Base-by-base conservation (phyloP, 2,888 invertebrate genomes). In the Pandemis cinnamomeana region DNA sequence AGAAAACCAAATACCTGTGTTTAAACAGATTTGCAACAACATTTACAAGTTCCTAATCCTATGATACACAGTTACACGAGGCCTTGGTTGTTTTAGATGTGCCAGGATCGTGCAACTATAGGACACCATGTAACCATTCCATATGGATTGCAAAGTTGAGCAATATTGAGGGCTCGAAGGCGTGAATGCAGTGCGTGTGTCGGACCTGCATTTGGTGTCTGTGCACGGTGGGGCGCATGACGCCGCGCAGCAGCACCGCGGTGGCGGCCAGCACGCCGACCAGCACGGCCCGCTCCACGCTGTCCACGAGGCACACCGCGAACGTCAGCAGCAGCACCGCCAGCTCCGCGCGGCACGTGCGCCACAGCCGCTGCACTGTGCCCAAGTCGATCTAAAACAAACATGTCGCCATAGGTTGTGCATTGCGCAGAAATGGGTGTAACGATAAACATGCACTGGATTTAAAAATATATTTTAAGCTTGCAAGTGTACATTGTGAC, bases 221-320 rank as follows among this genome's bases (percentile, higher is more conserved):
- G 67, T 84, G 81, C 63, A 95, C 84, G 8, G 83, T 88, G 27
- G 97, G 97, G 80, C 96, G 95, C 48, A 97, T 95, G 90, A 97
- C 95, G 27, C 95, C 89, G 78, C 96, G 95, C 72, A 98, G 89
- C 71, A 98, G 90, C 83, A 94, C 94, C 5, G 95, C 85, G 73
- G 97, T 92, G 85, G 96, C 96, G 48, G 96, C 89, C 15, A 95
- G 83, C 77, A 96, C 96, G 73, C 98, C 98, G 64, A 95, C 94
- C 44, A 97, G 91, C 78, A 98, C 95, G 67, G 98, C 98, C 82
- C 96, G 95, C 94, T 98, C 97, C 63, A 98, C 97, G 41, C 97
- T 96, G 76, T 95, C 91, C 70, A 95, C 84, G 70, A 98, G 88
- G 77, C 97, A 96, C 60, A 96, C 93, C 1, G 63, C 70, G 80